These are phyloP conservation scores for Percopsis transmontana DNA, from an alignment of 2,113 vertebrate species.

Conservation along the genomic window DNA sequence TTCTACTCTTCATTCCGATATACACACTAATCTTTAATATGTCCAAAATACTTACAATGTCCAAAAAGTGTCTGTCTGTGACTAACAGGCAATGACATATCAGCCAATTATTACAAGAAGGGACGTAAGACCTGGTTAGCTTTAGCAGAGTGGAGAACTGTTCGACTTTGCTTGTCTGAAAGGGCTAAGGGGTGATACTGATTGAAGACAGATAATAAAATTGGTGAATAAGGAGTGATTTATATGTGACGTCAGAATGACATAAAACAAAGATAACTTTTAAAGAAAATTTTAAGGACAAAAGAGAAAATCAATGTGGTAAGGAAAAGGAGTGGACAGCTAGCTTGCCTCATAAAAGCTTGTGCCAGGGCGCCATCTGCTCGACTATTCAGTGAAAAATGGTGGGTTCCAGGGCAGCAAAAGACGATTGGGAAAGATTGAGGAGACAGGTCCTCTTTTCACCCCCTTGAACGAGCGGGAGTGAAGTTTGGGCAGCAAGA, in stretches of 20 bases:
- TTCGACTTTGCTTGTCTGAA: no score
- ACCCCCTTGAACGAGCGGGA: constrained; percentile 38
- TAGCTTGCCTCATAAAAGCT: constrained; percentile 29
- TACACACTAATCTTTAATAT: no score
- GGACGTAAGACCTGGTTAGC: no score
- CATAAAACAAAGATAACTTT: constrained; percentile 31
- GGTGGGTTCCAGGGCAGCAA: constrained; percentile 55
- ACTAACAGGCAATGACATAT: no score
- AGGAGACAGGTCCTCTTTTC: constrained; percentile 54
- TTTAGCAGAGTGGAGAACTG: no score
- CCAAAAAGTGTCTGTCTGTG: no score
- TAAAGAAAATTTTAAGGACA: constrained; percentile 48
- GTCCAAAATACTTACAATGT: no score
- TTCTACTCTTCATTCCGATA: no score
- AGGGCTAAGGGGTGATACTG: no score
- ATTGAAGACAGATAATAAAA: constrained; percentile 35
- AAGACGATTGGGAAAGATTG: constrained; percentile 63
- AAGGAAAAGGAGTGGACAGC: constrained; percentile 20
- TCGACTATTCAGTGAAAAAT: constrained; percentile 62
- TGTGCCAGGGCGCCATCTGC: constrained; percentile 70
- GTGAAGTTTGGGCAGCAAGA: constrained; percentile 50
- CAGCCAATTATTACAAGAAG: no score
- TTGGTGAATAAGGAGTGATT: constrained; percentile 5
- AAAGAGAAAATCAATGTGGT: neutral
- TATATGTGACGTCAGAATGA: no score